A percentile compares a stretch with the other conserved stretches of the same genome.
phyloP scores from a whole-genome alignment of 2,797 vertebrate genomes.

The Leucoraja ocellata region DNA sequence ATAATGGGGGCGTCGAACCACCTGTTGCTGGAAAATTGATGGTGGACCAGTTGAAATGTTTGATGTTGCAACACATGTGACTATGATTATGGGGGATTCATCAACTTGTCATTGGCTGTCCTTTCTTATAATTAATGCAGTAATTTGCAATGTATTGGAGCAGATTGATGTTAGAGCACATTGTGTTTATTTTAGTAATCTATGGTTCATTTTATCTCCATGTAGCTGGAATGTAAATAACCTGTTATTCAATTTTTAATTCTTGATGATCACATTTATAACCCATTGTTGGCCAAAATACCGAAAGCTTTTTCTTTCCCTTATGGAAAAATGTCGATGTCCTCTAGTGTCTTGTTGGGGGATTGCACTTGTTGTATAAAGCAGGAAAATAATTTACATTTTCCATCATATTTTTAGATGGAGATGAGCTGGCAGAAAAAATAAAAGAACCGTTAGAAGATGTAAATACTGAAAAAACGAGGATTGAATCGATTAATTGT shows the following conservation, averaged over 20 bases:
- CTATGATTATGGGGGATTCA: neutral
- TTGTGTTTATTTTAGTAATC: neutral
- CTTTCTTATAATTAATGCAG: neutral
- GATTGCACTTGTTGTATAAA: neutral
- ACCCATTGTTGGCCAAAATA: neutral
- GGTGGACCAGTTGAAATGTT: neutral
- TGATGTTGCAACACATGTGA: neutral
- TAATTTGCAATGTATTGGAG: neutral
- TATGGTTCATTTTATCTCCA: neutral
- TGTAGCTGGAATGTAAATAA: neutral
- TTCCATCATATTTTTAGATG: constrained; percentile 46
- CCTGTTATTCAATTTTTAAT: neutral
- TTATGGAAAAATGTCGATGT: neutral
- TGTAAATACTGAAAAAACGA: constrained; percentile 46
- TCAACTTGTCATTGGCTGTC: neutral
- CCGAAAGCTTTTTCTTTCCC: neutral
- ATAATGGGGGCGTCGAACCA: too few relatives aligned
- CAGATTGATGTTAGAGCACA: neutral
- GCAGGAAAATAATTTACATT: neutral
- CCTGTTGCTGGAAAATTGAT: too few relatives aligned
- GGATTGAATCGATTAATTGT: constrained; percentile 62
- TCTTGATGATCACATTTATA: neutral
- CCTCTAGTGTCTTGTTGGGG: too few relatives aligned
- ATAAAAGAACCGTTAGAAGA: constrained; percentile 54
- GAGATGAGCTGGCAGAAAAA: constrained; percentile 51